Base-by-base conservation (phyloP, 2,888 invertebrate genomes). In the Cheilosia vernalis region DNA sequence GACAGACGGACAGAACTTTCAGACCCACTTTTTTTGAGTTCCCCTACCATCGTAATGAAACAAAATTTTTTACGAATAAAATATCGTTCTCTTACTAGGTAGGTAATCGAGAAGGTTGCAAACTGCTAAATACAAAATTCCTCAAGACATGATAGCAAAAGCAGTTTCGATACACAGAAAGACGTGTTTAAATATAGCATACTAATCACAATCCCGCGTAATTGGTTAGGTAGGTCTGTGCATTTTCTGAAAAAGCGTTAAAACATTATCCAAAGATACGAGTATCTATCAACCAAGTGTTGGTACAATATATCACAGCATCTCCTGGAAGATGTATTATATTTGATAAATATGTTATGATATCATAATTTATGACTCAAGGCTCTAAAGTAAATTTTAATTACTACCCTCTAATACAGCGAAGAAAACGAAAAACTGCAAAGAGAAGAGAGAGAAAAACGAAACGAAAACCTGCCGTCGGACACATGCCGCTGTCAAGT, bases 401-500 rank as follows among this genome's bases (percentile, higher is more conserved):
- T 85, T 85, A 81, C 85, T 85, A 85, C 81, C 81, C 40, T 85
- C 76, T 80, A 76, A 80, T 47, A 53, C 21, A 60, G 79, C 55
- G 73, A 37, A 56, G 60, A 58, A 63, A n/a, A 19, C 40, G n/a
- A 49, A 66, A 60, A 19, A n/a, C 40, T 21, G 42, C 19, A 30
- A 58, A 49, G 17, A 64, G 2, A 30, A 17, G 44, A 49, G 10
- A 33, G 6, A 27, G 24, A 6, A 19, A 27, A 69, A 10, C 37
- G 72, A 60, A 56, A 42, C 58, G 19, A 60, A 78, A 72, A 67
- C 63, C 79, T 78, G 79, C 78, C 83, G 67, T 79, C 83, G 79
- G 79, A 83, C 83, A 79, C 83, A 83, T 73, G 83, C 83, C 70
- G 76, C 80, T 85, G 84, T 85, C 85, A 85, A 85, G 85, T 85